phyloP scores from a whole-genome alignment of 1,140 invertebrate genomes.

The Leptoteleia sp. region DNA sequence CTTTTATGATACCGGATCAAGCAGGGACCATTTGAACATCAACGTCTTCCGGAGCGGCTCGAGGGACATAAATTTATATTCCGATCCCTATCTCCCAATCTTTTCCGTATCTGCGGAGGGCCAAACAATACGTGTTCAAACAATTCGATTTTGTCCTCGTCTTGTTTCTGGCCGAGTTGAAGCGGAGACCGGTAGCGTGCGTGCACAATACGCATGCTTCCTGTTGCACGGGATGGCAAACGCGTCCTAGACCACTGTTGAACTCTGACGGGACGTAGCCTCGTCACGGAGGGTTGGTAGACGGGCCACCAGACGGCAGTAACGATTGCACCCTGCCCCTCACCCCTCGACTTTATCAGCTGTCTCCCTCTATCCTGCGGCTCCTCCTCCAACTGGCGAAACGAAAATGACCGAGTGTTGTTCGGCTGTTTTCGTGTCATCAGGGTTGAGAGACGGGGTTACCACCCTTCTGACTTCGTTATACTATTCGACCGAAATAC shows the following conservation, averaged over 20 bases:
- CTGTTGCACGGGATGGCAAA: conserved; percentile 36
- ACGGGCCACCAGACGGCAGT: conserved; percentile 63
- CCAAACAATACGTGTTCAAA: conserved; percentile 9
- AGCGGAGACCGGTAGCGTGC: neutral
- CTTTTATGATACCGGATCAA: neutral
- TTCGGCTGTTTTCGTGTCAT: conserved; percentile 48
- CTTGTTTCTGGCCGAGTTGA: neutral
- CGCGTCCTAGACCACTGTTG: conserved; percentile 17
- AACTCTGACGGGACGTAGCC: conserved; percentile 32
- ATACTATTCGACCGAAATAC: conserved; percentile 72
- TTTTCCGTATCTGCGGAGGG: conserved; percentile 1
- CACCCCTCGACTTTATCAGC: conserved; percentile 21
- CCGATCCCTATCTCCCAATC: neutral
- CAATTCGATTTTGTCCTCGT: neutral
- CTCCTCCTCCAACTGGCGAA: neutral
- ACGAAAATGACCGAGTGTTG: conserved; percentile 41
- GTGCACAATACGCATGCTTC: conserved; percentile 40
- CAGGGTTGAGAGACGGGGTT: conserved; percentile 47
- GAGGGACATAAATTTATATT: neutral
- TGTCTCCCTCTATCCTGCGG: conserved; percentile 15
- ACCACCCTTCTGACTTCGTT: conserved; percentile 48
- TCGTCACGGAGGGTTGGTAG: conserved; percentile 51
- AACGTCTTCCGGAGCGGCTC: neutral
- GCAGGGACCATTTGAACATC: neutral
- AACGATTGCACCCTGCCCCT: conserved; percentile 50